These are phyloP conservation scores for Troides aeacus DNA, from an alignment of 2,888 invertebrate species.

Conservation along the genomic window DNA sequence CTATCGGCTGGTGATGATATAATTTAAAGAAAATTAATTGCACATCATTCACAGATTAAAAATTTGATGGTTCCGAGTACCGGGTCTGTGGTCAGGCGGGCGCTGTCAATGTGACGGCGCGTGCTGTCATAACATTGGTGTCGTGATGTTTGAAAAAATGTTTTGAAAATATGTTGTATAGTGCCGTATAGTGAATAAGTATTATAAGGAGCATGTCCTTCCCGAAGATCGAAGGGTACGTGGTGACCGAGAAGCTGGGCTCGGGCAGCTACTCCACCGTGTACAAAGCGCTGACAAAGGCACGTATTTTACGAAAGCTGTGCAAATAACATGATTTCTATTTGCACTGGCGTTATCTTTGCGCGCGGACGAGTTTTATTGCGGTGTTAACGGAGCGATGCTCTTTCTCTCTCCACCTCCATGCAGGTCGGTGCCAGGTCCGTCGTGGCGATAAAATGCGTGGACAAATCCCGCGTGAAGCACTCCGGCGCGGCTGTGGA, in stretches of 20 bases:
- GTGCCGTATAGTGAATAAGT: no score
- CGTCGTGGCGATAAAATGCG: slow-evolving; percentile 90
- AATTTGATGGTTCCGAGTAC: no score
- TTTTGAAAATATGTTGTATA: background rate
- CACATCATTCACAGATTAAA: no score
- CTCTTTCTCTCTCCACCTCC: background rate
- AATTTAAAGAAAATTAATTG: no score
- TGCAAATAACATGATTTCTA: slow-evolving; percentile 17
- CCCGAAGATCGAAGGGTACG: slow-evolving; percentile 83
- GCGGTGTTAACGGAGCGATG: background rate
- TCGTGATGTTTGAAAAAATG: background rate
- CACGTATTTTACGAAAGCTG: slow-evolving; percentile 12
- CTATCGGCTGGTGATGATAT: no score
- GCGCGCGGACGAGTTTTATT: background rate
- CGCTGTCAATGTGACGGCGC: background rate
- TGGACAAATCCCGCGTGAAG: slow-evolving; percentile 84
- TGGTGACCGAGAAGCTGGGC: slow-evolving; percentile 87
- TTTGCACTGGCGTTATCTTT: slow-evolving; percentile 21
- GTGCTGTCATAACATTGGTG: background rate
- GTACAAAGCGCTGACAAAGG: slow-evolving; percentile 88
- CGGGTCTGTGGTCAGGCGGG: no score
- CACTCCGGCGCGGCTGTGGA: slow-evolving; percentile 85
- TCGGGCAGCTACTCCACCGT: slow-evolving; percentile 92
- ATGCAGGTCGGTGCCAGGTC: slow-evolving; percentile 81
- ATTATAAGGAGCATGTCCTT: slow-evolving; percentile 63